Conservation (phyloP, 2,113 vertebrate genomes). For the Salvelinus alpinus region DNA sequence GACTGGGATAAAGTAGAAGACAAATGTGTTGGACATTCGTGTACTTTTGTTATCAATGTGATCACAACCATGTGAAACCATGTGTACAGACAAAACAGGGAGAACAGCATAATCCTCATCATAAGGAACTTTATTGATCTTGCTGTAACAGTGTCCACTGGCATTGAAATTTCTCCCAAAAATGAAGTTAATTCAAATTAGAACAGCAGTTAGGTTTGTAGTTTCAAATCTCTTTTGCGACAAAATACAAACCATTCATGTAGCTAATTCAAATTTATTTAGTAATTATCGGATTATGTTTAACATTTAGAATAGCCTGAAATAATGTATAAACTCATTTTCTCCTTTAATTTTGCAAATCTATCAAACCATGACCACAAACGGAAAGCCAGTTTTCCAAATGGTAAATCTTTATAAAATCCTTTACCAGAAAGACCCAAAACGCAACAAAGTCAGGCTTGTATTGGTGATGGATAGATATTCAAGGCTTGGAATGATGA, state of each 20-base stretch:
- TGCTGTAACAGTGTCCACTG: slow-evolving; percentile 85
- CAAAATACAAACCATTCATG: slow-evolving; percentile 17
- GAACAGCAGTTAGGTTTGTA: slow-evolving; percentile 59
- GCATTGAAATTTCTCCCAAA: slow-evolving; percentile 70
- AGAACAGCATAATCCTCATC: neutral
- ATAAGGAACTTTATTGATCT: slow-evolving; percentile 88
- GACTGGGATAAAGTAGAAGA: too few species aligned
- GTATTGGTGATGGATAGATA: slow-evolving; percentile 26
- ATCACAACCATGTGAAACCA: too few species aligned
- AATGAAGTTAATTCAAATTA: slow-evolving; percentile 63
- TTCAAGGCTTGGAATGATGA: slow-evolving; percentile 58
- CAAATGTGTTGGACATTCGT: too few species aligned
- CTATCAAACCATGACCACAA: neutral
- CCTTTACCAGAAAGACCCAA: slow-evolving; percentile 3
- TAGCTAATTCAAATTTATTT: neutral
- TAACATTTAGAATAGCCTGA: neutral
- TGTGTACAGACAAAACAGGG: neutral
- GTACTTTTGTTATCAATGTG: too few species aligned
- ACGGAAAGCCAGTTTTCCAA: neutral
- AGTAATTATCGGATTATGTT: neutral
- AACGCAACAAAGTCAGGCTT: slow-evolving; percentile 21
- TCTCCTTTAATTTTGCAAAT: too few species aligned
- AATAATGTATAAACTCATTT: too few species aligned
- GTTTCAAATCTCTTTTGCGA: slow-evolving; percentile 48
- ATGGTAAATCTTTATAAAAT: neutral